These are phyloP conservation scores for Toxonevra muliebris DNA, from an alignment of 2,888 invertebrate genomes.

Conservation along the genomic window DNA sequence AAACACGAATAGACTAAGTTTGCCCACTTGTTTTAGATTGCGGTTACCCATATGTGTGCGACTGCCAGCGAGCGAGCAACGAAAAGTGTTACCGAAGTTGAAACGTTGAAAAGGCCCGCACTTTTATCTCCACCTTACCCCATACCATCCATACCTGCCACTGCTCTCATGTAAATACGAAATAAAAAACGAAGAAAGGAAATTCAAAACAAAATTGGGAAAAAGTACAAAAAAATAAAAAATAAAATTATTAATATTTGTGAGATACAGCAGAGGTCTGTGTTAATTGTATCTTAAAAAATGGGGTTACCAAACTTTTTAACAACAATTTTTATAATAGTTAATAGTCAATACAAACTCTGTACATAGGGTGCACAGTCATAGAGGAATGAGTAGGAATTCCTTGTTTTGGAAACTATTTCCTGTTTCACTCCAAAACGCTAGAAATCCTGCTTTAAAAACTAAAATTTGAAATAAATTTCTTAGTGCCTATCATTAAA, in stretches of 20 bases:
- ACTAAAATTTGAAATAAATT: too few relatives aligned
- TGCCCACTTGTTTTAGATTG: constrained; percentile 46
- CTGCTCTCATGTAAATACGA: constrained; percentile 27
- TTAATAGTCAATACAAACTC: too few relatives aligned
- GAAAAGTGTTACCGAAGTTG: constrained; percentile 30
- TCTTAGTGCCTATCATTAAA: too few relatives aligned
- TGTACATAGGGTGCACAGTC: too few relatives aligned
- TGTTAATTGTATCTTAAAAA: constrained; percentile 29
- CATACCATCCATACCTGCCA: constrained; percentile 6
- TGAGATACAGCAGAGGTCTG: constrained; percentile 21
- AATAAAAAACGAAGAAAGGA: constrained; percentile 25
- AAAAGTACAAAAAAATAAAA: constrained; percentile 25
- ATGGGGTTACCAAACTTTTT: constrained; percentile 11
- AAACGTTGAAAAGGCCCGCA: too few relatives aligned
- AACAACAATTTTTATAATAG: not conserved
- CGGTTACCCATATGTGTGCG: constrained; percentile 38
- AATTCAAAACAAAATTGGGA: constrained; percentile 34
- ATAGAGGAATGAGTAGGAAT: too few relatives aligned
- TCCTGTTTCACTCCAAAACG: too few relatives aligned
- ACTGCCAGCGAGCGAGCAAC: constrained; percentile 10
- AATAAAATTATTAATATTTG: constrained; percentile 22
- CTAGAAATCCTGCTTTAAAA: too few relatives aligned
- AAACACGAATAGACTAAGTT: constrained; percentile 48
- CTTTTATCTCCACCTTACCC: not conserved
- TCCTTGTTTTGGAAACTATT: too few relatives aligned